Evolutionary conservation across 2,797 vertebrate genomes (phyloP).

Genomic region (Peromyscus nudipes): DNA sequence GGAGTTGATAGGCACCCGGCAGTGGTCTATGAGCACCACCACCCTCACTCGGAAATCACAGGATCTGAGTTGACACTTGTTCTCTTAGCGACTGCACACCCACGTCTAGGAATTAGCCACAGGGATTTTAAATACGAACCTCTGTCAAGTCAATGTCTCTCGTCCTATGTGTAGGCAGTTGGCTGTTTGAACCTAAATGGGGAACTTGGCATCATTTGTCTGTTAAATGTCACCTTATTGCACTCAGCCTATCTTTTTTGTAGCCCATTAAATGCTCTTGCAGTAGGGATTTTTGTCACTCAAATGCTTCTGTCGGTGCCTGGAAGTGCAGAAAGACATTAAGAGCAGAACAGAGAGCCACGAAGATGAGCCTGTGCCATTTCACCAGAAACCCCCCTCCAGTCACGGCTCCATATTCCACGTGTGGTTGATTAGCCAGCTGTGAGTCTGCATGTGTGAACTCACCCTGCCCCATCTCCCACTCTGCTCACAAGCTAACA

Average conservation of each 20-base stretch:
- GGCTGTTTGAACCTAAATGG: conserved; percentile 30
- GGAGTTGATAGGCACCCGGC: background rate
- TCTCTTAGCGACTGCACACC: background rate
- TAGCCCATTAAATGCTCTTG: conserved; percentile 56
- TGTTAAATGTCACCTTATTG: conserved; percentile 58
- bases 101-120: background rate
- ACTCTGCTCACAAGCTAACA: background rate
- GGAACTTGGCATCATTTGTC: background rate
- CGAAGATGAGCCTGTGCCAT: background rate
- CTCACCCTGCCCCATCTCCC: background rate
- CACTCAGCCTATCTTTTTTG: conserved; percentile 32
- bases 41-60: too few relatives aligned
- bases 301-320: background rate
- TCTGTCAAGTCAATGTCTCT: background rate
- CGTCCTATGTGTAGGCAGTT: background rate
- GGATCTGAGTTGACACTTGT: background rate
- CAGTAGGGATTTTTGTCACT: conserved; percentile 5
- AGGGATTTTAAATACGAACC: background rate
- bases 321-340: conserved; percentile 12
- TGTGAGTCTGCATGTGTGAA: background rate
- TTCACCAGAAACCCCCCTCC: conserved; percentile 20
- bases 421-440: conserved; percentile 32
- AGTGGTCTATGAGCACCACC: background rate
- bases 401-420: background rate
- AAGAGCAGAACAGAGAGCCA: background rate